phyloP scores from a whole-genome alignment of 1,140 invertebrate genomes.

The Drosophila sechellia region DNA sequence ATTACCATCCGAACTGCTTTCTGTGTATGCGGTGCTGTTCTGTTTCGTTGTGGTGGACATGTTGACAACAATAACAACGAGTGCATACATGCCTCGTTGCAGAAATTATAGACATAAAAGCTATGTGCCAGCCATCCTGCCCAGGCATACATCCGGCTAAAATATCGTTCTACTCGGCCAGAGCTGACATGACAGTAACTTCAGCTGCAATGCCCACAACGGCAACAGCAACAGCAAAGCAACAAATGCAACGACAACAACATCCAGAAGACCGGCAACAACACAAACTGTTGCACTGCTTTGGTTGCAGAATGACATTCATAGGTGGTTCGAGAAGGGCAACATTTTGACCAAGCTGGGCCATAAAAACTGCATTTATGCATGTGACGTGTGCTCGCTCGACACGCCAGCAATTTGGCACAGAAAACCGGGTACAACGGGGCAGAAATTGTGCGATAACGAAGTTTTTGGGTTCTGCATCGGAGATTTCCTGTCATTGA shows the following conservation, averaged over 20 bases:
- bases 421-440: conserved; percentile 4
- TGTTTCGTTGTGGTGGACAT: conserved; percentile 63
- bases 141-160: conserved; percentile 43
- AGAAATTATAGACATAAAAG: conserved; percentile 66
- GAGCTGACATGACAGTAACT: conserved; percentile 75
- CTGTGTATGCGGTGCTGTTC: conserved; percentile 19
- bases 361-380: conserved; percentile 70
- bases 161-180: conserved; percentile 63
- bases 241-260: not conserved
- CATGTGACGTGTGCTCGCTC: conserved; percentile 63
- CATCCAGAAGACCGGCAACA: not conserved
- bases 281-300: conserved; percentile 58
- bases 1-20: conserved; percentile 26
- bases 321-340: conserved; percentile 20
- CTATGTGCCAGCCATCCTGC: conserved; percentile 29
- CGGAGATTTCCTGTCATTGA: conserved; percentile 52
- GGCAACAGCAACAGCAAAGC: conserved; percentile 15
- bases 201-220: conserved; percentile 56
- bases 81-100: conserved; percentile 55
- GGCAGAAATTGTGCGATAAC: not conserved
- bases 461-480: conserved; percentile 15
- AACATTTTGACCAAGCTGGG: conserved; percentile 6
- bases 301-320: conserved; percentile 33
- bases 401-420: conserved; percentile 58
- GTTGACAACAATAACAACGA: conserved; percentile 71